Evolutionary conservation across 2,113 vertebrate genomes (phyloP), one percentile per base, ranked within the genome.

Genomic region (Podilymbus podiceps): DNA sequence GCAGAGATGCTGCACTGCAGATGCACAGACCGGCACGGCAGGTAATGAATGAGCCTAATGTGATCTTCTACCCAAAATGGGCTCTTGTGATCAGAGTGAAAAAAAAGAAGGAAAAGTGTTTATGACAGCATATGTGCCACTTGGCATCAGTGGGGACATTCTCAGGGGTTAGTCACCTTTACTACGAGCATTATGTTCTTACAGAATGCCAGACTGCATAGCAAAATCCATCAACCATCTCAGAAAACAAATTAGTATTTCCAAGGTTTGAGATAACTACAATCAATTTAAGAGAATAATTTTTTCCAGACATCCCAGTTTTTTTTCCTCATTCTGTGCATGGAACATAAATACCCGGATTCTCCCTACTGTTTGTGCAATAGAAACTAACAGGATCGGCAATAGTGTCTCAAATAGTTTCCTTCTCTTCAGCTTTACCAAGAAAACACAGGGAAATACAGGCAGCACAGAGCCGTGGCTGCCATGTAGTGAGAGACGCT

Each of bases 301-400:
- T 94, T 73, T 89, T 58, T 49, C 60, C 58, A 64, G 47, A 75
- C 19, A 92, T 85, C 20, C 30, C 21, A 1, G 1, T 17, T 28
- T 55, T 19, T 25, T 59, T 64, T 52, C 8, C 27, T n/a, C 87
- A 79, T 78, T 81, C 71, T 84, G 27, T 85, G 35, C 76, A 74
- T 63, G 78, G 55, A 94, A 92, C 25, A 44, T 8, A 83, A 88
- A 91, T 28, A 87, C 62, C 58, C 76, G 84, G 81, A 94, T 88
- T 97, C 44, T 96, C 49, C 88, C 62, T 84, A 69, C 79, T 92
- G 66, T 94, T 95, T 92, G 22, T 79, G n/a, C 66, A 97, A 96
- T 66, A 96, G 94, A 95, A 87, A 84, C 3, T 46, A 96, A 86
- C 14, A 85, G 49, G 42, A 96, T 58, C 9, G 23, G 75, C 76